These are phyloP conservation scores for Sterna hirundo DNA, from an alignment of 2,113 vertebrate genomes.

Conservation along the genomic window DNA sequence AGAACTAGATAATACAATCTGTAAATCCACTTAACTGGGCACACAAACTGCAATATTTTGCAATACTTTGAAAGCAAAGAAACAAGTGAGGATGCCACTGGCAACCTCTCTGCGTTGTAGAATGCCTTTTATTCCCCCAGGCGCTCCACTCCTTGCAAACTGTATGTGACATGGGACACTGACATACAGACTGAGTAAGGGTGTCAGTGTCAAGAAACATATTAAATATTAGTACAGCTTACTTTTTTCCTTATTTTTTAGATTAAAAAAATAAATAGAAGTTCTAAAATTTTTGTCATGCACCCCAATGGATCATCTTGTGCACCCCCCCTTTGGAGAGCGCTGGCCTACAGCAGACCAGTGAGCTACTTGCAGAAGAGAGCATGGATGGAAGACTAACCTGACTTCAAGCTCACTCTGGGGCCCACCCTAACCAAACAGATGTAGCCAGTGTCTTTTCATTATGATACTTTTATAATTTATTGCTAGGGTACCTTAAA, in stretches of 20 bases:
- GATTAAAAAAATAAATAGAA: background rate
- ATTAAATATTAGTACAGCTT: background rate
- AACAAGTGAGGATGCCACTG: background rate
- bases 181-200: background rate
- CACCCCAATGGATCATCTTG: background rate
- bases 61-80: background rate
- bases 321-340: background rate
- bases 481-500: background rate
- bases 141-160: background rate
- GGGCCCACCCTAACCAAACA: background rate
- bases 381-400: background rate
- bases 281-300: fast-evolving
- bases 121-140: background rate
- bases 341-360: background rate
- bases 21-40: background rate
- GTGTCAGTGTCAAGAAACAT: background rate
- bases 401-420: background rate
- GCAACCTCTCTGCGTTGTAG: fast-evolving
- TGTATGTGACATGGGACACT: background rate
- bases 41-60: background rate
- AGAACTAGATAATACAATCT: background rate
- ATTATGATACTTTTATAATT: background rate
- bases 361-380: background rate
- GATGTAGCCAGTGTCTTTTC: background rate
- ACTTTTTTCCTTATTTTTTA: background rate